Evolutionary conservation across 2,797 vertebrate species (phyloP).

Genomic region (Orestias chungarensis): DNA sequence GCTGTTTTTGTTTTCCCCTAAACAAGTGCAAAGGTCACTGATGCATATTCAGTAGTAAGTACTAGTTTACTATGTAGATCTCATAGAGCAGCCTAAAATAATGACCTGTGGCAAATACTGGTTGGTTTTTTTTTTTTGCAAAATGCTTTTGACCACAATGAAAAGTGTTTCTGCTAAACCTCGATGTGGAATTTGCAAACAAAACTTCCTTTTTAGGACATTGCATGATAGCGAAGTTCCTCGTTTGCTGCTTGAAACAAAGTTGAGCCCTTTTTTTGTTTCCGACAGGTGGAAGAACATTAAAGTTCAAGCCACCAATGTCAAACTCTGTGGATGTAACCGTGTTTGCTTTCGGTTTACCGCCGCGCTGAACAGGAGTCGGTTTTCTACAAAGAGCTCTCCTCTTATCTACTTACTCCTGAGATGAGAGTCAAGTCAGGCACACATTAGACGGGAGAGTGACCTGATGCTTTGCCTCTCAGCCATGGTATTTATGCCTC

Average conservation of each 20-base stretch:
- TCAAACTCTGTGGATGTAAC: slow-evolving; percentile 45
- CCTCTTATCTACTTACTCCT: not conserved
- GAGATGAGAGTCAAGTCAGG: slow-evolving; percentile 16
- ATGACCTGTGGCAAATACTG: not conserved
- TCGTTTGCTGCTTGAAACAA: slow-evolving; percentile 6
- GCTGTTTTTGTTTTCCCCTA: slow-evolving; percentile 18
- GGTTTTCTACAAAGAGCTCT: not conserved
- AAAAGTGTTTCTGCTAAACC: not conserved
- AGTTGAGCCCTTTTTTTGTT: slow-evolving; percentile 25
- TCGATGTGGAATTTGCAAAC: not conserved
- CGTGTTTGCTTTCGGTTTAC: slow-evolving; percentile 56
- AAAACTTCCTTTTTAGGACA: slow-evolving; percentile 4
- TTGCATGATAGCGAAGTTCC: slow-evolving; percentile 15
- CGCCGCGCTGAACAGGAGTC: slow-evolving; percentile 12
- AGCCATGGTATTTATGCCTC: slow-evolving; percentile 80
- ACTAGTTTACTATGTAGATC: not conserved
- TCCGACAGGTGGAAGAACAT: slow-evolving; percentile 36
- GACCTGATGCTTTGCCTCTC: slow-evolving; percentile 61
- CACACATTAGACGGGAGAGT: slow-evolving; percentile 14
- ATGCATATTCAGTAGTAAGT: slow-evolving; percentile 2
- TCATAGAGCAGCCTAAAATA: not conserved
- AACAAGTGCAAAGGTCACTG: slow-evolving; percentile 49
- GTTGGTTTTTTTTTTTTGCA: not conserved
- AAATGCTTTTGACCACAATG: too few relatives aligned
- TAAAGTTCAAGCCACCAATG: slow-evolving; percentile 31